Conservation (phyloP, 2,113 vertebrate genomes). For the Eira barbara region DNA sequence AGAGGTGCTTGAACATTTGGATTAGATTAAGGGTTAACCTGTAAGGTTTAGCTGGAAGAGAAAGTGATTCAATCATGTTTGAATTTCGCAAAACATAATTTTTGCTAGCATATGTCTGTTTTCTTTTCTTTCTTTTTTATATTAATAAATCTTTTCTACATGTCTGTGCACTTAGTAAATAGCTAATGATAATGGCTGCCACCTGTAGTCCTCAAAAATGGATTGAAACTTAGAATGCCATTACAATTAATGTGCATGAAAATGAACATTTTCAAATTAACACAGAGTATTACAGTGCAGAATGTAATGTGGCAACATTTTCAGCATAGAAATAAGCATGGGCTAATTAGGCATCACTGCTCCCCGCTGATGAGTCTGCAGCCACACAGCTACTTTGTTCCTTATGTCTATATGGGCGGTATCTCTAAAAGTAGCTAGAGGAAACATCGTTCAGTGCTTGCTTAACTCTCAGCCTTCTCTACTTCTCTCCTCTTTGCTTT, state of each 20-base stretch:
- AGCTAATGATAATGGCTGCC: slow-evolving; percentile 57
- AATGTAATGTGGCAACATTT: background rate
- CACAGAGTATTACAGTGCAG: background rate
- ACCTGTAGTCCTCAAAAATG: slow-evolving; percentile 33
- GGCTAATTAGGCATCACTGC: slow-evolving; percentile 7
- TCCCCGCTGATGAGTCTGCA: background rate
- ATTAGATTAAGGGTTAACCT: background rate
- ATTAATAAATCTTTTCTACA: slow-evolving; percentile 38
- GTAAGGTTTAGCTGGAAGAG: background rate
- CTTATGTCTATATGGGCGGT: background rate
- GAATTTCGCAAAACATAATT: slow-evolving; percentile 37
- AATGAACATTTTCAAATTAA: slow-evolving; percentile 49
- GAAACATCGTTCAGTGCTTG: background rate
- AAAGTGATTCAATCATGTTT: slow-evolving; percentile 9
- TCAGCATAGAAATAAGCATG: slow-evolving; percentile 40
- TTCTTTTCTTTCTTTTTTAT: slow-evolving; percentile 24
- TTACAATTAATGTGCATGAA: slow-evolving; percentile 29
- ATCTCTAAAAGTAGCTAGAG: background rate
- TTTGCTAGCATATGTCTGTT: slow-evolving; percentile 7
- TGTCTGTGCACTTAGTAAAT: slow-evolving; percentile 29
- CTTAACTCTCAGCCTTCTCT: background rate
- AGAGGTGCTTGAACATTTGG: background rate
- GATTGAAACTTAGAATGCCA: slow-evolving; percentile 26
- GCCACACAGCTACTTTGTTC: background rate
- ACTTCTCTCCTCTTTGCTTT: background rate